phyloP scores from a whole-genome alignment of 1,140 invertebrate species.

The Papilio polyxenes region DNA sequence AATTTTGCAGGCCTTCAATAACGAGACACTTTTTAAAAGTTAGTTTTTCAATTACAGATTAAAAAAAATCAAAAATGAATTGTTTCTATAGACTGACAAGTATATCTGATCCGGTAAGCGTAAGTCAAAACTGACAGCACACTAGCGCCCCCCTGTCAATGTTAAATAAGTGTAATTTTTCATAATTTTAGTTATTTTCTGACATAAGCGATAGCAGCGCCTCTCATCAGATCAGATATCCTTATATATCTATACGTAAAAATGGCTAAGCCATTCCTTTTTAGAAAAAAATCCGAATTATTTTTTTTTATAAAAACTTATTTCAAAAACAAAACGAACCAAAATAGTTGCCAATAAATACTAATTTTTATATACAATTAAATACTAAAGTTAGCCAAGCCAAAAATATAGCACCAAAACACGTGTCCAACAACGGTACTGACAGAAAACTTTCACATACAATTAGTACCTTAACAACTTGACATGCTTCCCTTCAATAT shows the following conservation, averaged over 20 bases:
- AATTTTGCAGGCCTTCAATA: constrained; percentile 39
- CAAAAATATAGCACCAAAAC: constrained; percentile 78
- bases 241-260: constrained; percentile 32
- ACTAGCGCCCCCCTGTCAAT: neutral
- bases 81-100: neutral
- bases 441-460: constrained; percentile 76
- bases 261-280: constrained; percentile 64
- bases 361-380: constrained; percentile 71
- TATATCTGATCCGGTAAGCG: no score
- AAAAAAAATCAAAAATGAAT: no score
- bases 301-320: constrained; percentile 38
- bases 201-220: no score
- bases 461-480: constrained; percentile 42
- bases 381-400: constrained; percentile 76
- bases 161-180: neutral
- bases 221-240: neutral
- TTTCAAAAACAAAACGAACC: constrained; percentile 57
- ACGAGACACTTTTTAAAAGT: constrained; percentile 36
- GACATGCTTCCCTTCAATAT: constrained; percentile 61
- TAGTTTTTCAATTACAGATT: constrained; percentile 28
- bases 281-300: constrained; percentile 41
- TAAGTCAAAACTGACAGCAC: no score
- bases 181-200: no score
- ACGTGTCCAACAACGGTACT: constrained; percentile 65
- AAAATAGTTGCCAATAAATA: constrained; percentile 75